Base-by-base conservation (phyloP, 2,888 invertebrate species). In the Rotaria sp. region DNA sequence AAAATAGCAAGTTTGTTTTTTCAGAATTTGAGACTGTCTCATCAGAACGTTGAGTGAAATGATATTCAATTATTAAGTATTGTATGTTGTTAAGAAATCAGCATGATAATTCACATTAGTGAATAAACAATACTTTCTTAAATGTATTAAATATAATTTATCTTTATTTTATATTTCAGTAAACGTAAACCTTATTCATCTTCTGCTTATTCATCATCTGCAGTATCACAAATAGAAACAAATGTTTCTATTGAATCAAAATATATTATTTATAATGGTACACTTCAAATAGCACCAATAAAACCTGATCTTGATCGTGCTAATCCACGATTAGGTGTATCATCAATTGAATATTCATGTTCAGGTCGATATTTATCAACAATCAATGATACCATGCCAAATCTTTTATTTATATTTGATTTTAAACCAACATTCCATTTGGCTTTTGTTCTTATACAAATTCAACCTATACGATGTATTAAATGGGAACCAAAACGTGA, bases 391-490 rank as follows among this genome's bases (percentile, higher is more conserved):
- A 86, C 75, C 87, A 91, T 91, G 91, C 92, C 92, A 7, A 89
- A 89, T 86, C 89, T 89, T 11, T 87, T 92, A 85, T 92, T 91
- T 91, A 90, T 92, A 84, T 92, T 91, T 91, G 90, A 90, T 84
- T 88, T 91, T 18, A 67, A 67, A 35, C 45, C 80, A 80, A 89
- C 88, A 52, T 88, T 92, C 13, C 84, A 88, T 0, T 88, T 90
- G 57, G 89, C 89, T 87, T 89, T 90, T n/a, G 89, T 91, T 1
- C 88, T 92, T 8, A 88, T 91, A 41, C 92, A 91, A 85, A 89
- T 89, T 52, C 88, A 89, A 30, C 89, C 91, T 8, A 90, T 92
- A 57, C 91, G 90, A 88, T 89, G 90, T 89, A 89, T 91, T 24
- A 88, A 88, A 59, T 92, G 92, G 92, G 91, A 91, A 88, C 91